Evolutionary conservation across 1,140 invertebrate genomes (phyloP), one percentile per base, ranked within the genome.

Genomic region (Macrobrachium nipponense): DNA sequence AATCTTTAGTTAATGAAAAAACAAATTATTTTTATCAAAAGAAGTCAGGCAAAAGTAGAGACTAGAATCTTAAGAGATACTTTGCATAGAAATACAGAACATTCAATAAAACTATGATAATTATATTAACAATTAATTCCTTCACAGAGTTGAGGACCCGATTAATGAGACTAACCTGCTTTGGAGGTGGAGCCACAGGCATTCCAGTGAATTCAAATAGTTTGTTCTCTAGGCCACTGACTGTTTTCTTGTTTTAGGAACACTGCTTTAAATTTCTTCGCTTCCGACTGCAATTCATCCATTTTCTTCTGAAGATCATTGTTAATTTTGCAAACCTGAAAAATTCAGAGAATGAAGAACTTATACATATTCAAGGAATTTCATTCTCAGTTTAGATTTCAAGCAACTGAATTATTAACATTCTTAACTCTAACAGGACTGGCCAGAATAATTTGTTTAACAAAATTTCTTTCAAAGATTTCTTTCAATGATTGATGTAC

Each of bases 171-270:
- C 85, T 87, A 64, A 87, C 85, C 85, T 86, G 84, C 27, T 12
- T 51, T 58, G 27, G 78, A 20, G 85, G 61, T n/a, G 36, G 73
- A 59, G 79, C 20, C 36, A 62, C 76, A 17, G 43, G 72, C 23
- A 72, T 77, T 20, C 72, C 62, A 23, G 70, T 76, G 17, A 81
- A 20, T 64, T 87, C 85, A 12, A 20, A 60, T 5, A 87, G 43
- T 44, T 87, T 87, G 44, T 77, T 87, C 72, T 87, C 85, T 27
- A 87, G 76, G 0, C 44, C 61, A 17, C 87, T 92, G 90, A 96
- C 97, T 93, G 89, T 97, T 97, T 91, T 99, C 97, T 90, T 99
- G 97, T 90, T 98, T 98, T 6, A 98, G 95, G 88, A 98, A 96
- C 90, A 98, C 96, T 5, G 96, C 95, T 91, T 98, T 98, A 82